Percentiles rank a stretch among this genome's conserved stretches.
Conservation (phyloP, 2,888 invertebrate genomes). For the Dolichopus griseipennis region DNA sequence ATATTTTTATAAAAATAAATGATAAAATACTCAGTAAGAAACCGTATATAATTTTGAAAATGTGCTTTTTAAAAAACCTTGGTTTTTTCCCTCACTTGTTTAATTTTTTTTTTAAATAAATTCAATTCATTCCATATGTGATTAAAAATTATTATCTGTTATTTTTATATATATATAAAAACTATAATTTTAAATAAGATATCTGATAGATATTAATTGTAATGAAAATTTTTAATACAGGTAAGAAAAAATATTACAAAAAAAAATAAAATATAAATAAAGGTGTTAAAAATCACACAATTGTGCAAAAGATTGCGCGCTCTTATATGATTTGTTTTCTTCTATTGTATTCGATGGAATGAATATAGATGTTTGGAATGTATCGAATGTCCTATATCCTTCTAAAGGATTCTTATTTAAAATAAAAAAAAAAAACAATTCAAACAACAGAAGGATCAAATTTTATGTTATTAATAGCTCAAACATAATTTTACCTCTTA, state of each 20-base stretch:
- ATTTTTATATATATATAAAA: too few relatives aligned
- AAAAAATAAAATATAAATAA: not conserved
- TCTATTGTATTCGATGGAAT: not conserved
- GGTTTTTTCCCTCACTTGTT: too few relatives aligned
- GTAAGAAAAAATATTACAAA: not conserved
- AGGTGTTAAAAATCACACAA: slow-evolving; percentile 4
- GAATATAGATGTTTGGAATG: not conserved
- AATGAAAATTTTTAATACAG: not conserved
- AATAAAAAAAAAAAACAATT: not conserved
- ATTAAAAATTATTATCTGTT: too few relatives aligned
- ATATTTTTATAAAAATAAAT: too few relatives aligned
- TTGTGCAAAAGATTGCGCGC: not conserved
- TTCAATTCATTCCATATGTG: too few relatives aligned
- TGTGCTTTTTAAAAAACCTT: too few relatives aligned
- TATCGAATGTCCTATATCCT: not conserved
- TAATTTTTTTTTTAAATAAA: too few relatives aligned
- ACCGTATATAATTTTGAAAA: too few relatives aligned
- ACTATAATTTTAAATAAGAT: too few relatives aligned
- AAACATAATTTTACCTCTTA: not conserved
- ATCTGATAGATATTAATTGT: too few relatives aligned
- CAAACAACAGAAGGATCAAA: not conserved
- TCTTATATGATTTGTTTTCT: not conserved
- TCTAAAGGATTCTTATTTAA: too few relatives aligned
- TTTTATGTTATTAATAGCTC: not conserved
- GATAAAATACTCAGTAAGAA: too few relatives aligned